Base-by-base conservation (phyloP, 1,140 invertebrate genomes). In the Drosophila cardini region DNA sequence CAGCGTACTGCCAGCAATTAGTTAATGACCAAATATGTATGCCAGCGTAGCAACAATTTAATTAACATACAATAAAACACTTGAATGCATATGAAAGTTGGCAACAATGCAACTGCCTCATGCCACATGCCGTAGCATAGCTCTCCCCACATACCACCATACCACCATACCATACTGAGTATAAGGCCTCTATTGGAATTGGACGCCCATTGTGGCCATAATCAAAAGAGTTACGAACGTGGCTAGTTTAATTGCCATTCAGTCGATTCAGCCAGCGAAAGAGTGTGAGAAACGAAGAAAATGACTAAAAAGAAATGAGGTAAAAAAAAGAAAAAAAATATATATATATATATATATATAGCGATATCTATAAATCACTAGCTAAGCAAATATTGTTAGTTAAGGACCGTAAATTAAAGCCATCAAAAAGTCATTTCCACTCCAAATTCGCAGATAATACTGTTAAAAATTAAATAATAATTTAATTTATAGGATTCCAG, bases 21-120 rank as follows among this genome's bases (percentile, higher is more conserved):
- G 84, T 87, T 89, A 89, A 89, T 87, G 84, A 83, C 83, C 83
- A 86, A 89, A 89, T 87, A 87, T 89, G 72, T 87, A 87, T 87
- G 83, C 83, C 83, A 65, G 57, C 62, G 76, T 76, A 50, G 76
- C 76, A 72, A 74, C 63, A 64, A 70, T 78, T 87, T 69, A 79
- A 87, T 87, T 86, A 86, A 78, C 83, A 87, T 79, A 83, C 76
- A 86, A 86, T 82, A 86, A 87, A 87, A 65, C 79, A 79, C 76
- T 64, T 65, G 73, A 84, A 43, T 84, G 81, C 80, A 85, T 77
- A 84, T 69, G 72, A 64, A 82, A 74, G 72, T 89, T 64, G 56
- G 64, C 72, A 76, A 63, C 71, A 70, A 69, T 69, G 71, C 75
- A 73, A 68, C 56, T 55, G 32, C 7, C 63, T 9, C 43, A 57